These are phyloP conservation scores for Corythaeola cristata DNA, from an alignment of 2,113 vertebrate species.

Conservation along the genomic window DNA sequence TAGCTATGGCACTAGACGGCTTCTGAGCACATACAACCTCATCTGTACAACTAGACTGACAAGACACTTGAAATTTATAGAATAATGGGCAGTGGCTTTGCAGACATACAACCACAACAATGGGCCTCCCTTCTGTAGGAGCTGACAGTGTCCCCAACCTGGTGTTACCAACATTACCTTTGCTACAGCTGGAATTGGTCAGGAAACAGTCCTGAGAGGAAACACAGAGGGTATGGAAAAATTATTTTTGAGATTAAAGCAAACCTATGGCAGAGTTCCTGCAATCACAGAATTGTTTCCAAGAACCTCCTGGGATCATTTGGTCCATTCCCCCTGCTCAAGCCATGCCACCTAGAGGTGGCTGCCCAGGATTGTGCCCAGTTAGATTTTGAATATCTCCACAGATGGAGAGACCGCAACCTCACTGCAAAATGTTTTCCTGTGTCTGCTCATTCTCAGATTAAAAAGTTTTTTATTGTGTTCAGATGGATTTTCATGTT, in stretches of 20 bases:
- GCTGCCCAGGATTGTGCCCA: not conserved
- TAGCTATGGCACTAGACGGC: slow-evolving; percentile 13
- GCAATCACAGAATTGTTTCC: not conserved
- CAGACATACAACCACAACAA: not conserved
- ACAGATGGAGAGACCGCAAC: not conserved
- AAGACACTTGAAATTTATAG: not conserved
- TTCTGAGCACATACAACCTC: not conserved
- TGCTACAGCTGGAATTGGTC: not conserved
- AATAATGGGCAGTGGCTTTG: not conserved
- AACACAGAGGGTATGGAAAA: not conserved
- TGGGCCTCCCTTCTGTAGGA: rapidly evolving
- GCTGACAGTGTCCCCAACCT: not conserved
- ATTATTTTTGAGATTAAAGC: not conserved
- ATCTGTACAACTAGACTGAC: not conserved
- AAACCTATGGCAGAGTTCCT: not conserved
- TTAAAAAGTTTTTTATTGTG: not conserved
- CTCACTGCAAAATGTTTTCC: not conserved
- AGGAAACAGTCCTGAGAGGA: not conserved
- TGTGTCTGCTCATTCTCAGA: not conserved
- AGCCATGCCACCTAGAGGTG: not conserved
- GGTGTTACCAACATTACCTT: not conserved
- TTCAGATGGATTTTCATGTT: not conserved
- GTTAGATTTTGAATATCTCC: not conserved
- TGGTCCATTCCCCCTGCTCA: not conserved
- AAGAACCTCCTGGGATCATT: not conserved